phyloP scores from a whole-genome alignment of 2,888 invertebrate genomes.

The Melangyna quadrimaculata region DNA sequence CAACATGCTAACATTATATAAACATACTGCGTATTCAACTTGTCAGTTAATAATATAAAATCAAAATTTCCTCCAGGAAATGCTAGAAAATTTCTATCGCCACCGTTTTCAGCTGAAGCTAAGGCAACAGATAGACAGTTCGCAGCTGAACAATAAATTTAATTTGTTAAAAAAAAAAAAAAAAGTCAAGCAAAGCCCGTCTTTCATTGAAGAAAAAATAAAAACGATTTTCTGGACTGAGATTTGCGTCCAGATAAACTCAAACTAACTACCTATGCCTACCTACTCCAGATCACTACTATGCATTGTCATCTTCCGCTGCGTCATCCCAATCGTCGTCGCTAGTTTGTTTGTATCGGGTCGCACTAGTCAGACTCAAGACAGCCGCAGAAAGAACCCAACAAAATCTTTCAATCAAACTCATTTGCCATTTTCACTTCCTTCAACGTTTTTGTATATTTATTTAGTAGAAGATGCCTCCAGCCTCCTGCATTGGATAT shows the following conservation, averaged over 20 bases:
- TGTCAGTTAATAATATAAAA: conserved; percentile 39
- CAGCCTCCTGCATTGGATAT: conserved; percentile 59
- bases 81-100: conserved; percentile 13
- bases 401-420: conserved; percentile 68
- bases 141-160: conserved; percentile 22
- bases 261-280: not conserved
- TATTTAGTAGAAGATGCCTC: too few relatives aligned
- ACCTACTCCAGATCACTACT: conserved; percentile 41
- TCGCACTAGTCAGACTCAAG: conserved; percentile 27
- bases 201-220: conserved; percentile 6
- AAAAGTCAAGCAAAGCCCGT: not conserved
- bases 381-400: conserved; percentile 8
- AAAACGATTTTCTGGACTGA: not conserved
- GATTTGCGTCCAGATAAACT: conserved; percentile 25
- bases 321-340: not conserved
- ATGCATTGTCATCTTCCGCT: conserved; percentile 46
- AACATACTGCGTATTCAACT: conserved; percentile 55
- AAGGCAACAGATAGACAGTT: not conserved
- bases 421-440: conserved; percentile 68
- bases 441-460: conserved; percentile 24
- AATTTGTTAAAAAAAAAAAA: conserved; percentile 20
- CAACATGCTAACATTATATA: conserved; percentile 45
- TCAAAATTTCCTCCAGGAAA: conserved; percentile 61
- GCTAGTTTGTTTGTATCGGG: conserved; percentile 51
- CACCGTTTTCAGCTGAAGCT: not conserved